Percentiles rank a stretch among this genome's conserved stretches.
These are phyloP conservation scores for Drosophila acutilabella DNA, from an alignment of 2,888 invertebrate species.

Conservation along the genomic window DNA sequence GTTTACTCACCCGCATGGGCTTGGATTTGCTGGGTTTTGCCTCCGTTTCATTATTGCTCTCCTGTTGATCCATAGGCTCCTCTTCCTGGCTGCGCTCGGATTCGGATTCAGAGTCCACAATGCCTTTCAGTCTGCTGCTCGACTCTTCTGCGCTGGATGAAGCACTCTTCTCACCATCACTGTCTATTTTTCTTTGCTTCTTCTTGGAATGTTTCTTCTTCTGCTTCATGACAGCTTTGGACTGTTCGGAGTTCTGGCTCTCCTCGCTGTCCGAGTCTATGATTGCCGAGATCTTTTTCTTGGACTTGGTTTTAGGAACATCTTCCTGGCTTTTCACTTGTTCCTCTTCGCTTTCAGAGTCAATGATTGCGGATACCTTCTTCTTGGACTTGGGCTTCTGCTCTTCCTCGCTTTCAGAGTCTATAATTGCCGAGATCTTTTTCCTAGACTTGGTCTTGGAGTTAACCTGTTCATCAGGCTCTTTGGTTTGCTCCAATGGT, in stretches of 20 bases:
- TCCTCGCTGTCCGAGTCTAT: constrained; percentile 72
- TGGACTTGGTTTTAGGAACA: constrained; percentile 15
- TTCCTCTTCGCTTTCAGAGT: constrained; percentile 32
- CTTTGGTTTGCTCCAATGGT: not conserved
- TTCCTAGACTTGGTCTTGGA: constrained; percentile 10
- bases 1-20: constrained; percentile 56
- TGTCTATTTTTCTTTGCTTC: constrained; percentile 40
- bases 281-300: constrained; percentile 55
- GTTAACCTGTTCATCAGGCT: too few relatives aligned
- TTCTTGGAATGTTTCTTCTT: constrained; percentile 43
- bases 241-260: constrained; percentile 21
- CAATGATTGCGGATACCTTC: constrained; percentile 18
- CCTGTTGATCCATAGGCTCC: constrained; percentile 28
- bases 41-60: not conserved
- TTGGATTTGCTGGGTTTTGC: constrained; percentile 51
- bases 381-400: constrained; percentile 1
- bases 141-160: constrained; percentile 7
- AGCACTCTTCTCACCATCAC: constrained; percentile 12
- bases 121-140: constrained; percentile 48
- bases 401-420: constrained; percentile 50
- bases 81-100: constrained; percentile 42
- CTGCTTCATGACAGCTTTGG: not conserved
- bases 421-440: constrained; percentile 41
- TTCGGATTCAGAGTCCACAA: constrained; percentile 69
- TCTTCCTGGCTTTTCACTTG: not conserved